Evolutionary conservation across 2,888 invertebrate species (phyloP), one percentile per base, ranked within the genome.

Genomic region (Morpho achilles): DNA sequence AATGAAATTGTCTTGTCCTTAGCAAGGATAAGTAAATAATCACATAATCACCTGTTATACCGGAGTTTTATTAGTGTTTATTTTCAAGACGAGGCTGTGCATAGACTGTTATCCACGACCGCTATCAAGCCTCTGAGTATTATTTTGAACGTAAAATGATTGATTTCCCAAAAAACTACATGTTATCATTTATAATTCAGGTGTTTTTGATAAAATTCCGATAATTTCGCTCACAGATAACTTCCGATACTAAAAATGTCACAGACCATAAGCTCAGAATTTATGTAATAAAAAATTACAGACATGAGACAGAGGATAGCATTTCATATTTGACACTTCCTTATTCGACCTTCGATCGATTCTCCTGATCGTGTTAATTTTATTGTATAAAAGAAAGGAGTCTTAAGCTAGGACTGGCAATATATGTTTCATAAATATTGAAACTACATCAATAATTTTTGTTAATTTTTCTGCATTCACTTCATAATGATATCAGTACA

Each of bases 151-250:
- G 66, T 61, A 62, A 63, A 59, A 60, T 68, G 63, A 66, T 67
- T 63, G 67, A 71, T 72, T 71, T 56, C 68, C 56, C 68, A 68
- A 70, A 69, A 64, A 75, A 73, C 74, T 76, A 75, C 79, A 77
- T 80, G 78, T 77, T 85, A 85, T 77, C 82, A 84, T 81, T 83
- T 84, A 84, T 82, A 80, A 77, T 82, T 79, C 75, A 72, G 71
- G 73, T 75, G 74, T 77, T 81, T 82, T 82, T 77, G 78, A 79
- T 82, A 77, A 80, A 82, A 80, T 74, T 79, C 78, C 73, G 79
- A 79, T 80, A 79, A 76, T 64, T 67, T 71, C 50, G 63, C 56
- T 66, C 68, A 74, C 70, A 73, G 69, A 75, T 70, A 70, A 70
- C 69, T 76, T 73, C 67, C 77, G 74, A 76, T 69, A 32, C 32